Evolutionary conservation across 1,140 invertebrate species (phyloP), one percentile per base, ranked within the genome.

Genomic region (Sarcophaga bullata): DNA sequence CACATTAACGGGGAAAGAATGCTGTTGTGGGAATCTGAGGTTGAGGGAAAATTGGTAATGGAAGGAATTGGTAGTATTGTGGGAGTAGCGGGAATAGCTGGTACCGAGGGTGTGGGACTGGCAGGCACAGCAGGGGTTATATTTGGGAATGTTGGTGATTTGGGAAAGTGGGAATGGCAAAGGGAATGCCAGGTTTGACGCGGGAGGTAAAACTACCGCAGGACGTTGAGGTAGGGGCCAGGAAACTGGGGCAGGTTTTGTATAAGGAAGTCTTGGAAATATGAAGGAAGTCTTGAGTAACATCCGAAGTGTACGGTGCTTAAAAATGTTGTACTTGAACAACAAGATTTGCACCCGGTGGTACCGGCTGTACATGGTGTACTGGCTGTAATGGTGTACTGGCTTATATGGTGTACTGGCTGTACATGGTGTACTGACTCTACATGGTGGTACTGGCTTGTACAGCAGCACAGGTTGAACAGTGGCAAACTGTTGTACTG

Each of bases 1-100:
- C 11, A 87, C 85, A 8, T 82, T 82, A 3, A 84, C 81, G 0
- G 88, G 87, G 17, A 86, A 87, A n/a, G 85, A 89, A 89, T n/a
- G 62, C 86, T 84, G 47, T 25, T 85, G 73, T 83, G n/a, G 86
- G 72, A 47, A 48, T 9, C n/a, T 75, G 80, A 7, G 52, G 80
- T 58, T 81, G 80, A 46, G 37, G 73, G 17, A 68, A 68, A n/a
- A 25, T 68, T 81, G 47, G 82, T 80, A 5, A 83, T 58, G 17
- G 82, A 46, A 73, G 82, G 82, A 10, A 48, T 37, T 8, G 78
- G 54, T 8, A 76, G 76, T 15, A 83, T 58, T 1, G 73, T 75
- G 62, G 80, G 82, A 54, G 68, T 37, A 48, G 73, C 68, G 47
- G 82, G 82, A 7, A 83, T 46, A 58, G 50, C 47, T 19, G 82